phyloP scores from a whole-genome alignment of 2,113 vertebrate species.

The Emydocephalus ijimae region DNA sequence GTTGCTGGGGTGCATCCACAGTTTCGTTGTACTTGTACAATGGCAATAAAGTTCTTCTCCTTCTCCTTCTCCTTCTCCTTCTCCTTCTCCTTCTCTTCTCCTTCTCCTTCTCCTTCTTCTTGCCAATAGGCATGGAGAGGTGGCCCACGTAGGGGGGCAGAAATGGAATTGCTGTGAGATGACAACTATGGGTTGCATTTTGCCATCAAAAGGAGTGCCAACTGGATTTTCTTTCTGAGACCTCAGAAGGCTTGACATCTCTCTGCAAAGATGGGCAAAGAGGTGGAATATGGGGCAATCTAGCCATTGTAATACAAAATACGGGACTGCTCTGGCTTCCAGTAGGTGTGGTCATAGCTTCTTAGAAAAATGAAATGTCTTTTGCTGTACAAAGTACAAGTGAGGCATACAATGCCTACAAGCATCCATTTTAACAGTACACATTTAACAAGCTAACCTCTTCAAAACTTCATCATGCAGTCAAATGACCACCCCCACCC shows the following conservation, averaged over 20 bases:
- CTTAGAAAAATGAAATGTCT: neutral
- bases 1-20: no score
- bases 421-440: neutral
- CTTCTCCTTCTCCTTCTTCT: no score
- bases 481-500: neutral
- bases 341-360: neutral
- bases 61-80: no score
- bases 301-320: neutral
- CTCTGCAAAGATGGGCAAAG: neutral
- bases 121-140: no score
- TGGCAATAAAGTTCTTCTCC: no score
- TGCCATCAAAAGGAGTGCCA: neutral
- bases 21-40: no score
- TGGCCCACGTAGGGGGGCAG: no score
- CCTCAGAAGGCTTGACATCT: neutral
- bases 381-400: neutral
- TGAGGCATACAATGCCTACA: neutral
- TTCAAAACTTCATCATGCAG: neutral
- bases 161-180: neutral
- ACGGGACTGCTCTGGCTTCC: neutral
- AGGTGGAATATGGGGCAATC: neutral
- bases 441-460: neutral
- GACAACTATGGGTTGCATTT: neutral
- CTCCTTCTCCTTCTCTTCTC: no score
- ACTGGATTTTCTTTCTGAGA: neutral